A percentile compares a stretch with the other conserved stretches of the same genome.
phyloP scores from a whole-genome alignment of 2,888 invertebrate species.

The Caenorhabditis imperialis region DNA sequence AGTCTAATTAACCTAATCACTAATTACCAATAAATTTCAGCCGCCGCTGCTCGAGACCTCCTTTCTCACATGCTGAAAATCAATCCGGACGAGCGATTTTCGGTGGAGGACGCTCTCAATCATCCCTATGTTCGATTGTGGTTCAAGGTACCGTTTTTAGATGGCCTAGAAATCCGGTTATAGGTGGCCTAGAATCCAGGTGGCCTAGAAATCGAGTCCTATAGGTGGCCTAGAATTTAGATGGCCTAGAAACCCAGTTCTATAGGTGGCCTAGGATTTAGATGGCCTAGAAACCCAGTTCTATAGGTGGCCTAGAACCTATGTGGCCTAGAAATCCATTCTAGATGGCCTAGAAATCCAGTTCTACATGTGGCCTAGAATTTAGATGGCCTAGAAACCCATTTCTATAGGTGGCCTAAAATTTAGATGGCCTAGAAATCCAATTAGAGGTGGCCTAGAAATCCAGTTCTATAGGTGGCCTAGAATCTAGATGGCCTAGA shows the following conservation, averaged over 20 bases:
- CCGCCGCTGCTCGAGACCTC: conserved; percentile 94
- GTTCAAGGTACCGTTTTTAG: conserved; percentile 99
- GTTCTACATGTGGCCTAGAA: too few species aligned
- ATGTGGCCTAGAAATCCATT: background rate
- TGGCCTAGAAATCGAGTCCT: too few species aligned
- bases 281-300: background rate
- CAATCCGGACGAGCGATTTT: conserved; percentile 97
- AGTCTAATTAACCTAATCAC: too few species aligned
- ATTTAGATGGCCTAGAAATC: too few species aligned
- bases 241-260: background rate
- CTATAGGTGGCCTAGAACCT: background rate
- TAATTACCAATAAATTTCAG: too few species aligned
- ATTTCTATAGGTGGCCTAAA: too few species aligned
- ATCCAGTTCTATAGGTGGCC: background rate
- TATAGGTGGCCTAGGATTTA: background rate
- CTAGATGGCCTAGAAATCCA: too few species aligned
- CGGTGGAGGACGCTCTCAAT: conserved; percentile 94
- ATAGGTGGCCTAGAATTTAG: too few species aligned
- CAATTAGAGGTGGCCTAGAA: background rate
- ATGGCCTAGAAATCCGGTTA: too few species aligned
- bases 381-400: too few species aligned
- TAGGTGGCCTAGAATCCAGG: too few species aligned
- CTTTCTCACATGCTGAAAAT: conserved; percentile 97
- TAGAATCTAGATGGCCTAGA: too few species aligned
- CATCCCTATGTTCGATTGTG: conserved; percentile 99